Evolutionary conservation across 2,797 vertebrate genomes (phyloP), one percentile per base, ranked within the genome.

Genomic region (Pempheris klunzingeri): DNA sequence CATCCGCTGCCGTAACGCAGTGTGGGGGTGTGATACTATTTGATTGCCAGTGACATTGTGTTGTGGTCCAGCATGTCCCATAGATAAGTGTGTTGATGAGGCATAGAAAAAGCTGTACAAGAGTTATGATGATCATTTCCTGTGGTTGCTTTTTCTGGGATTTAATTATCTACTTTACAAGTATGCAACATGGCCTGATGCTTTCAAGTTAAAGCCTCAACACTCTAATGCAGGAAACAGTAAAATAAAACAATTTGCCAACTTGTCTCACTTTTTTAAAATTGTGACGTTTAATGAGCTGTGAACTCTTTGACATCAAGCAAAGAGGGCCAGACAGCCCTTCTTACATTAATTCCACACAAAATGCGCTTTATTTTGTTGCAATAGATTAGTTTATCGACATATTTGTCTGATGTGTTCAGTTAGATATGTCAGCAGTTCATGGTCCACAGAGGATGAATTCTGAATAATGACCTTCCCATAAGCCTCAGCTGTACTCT

Each of bases 1-100:
- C 60, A 63, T 82, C 80, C 60, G 54, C 67, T 26, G 78, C 85
- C 88, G 91, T 81, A 73, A 71, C 59, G 67, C 72, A 71, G 47
- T 41, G 55, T 26, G 4, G 39, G 54, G 38, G 50, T 62, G 79
- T 84, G 91, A 92, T 91, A 88, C 64, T n/a, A 43, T 74, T 80
- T 92, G 90, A 93, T 78, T 88, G 90, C 87, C 88, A 87, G 60
- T 82, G 75, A 60, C 82, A 80, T 55, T 47, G 75, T 71, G 65
- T 65, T 78, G 79, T 74, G 78, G 76, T 76, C 39, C 43, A 38
- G 38, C 6, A 7, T 15, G 14, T 77, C 55, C 59, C 34, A 30
- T 13, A 87, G 90, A 92, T 93, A 92, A 92, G 80, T 34, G 24
- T 0, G 1, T 41, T 0, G 5, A 63, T 78, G 85, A 90, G 38